Percentiles rank a stretch among this genome's conserved stretches.
Conservation (phyloP, 2,797 vertebrate genomes). For the Cirrhinus mrigala region DNA sequence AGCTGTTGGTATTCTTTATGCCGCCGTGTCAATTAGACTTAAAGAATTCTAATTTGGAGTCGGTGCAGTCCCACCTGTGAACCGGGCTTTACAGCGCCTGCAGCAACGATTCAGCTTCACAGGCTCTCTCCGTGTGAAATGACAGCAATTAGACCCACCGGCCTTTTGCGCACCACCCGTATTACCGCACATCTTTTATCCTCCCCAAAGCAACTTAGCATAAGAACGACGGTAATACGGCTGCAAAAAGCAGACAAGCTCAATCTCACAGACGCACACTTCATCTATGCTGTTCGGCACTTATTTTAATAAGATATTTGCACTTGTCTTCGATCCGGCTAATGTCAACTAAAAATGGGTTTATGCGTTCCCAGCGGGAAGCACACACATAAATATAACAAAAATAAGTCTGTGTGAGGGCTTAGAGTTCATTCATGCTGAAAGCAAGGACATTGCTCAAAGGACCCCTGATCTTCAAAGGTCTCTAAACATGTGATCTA, state of each 20-base stretch:
- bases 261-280: conserved; percentile 55
- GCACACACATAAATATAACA: conserved; percentile 48
- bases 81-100: conserved; percentile 47
- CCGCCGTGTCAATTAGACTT: conserved; percentile 60
- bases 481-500: conserved; percentile 28
- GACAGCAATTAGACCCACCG: conserved; percentile 57
- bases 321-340: conserved; percentile 45
- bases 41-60: conserved; percentile 57
- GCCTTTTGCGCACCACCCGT: conserved; percentile 46
- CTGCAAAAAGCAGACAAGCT: conserved; percentile 55
- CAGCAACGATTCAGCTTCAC: conserved; percentile 52
- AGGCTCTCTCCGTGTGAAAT: conserved; percentile 50
- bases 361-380: conserved; percentile 41
- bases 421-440: conserved; percentile 26
- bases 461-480: conserved; percentile 36
- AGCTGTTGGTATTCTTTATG: conserved; percentile 41
- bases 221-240: conserved; percentile 56
- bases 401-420: conserved; percentile 37
- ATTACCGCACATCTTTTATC: conserved; percentile 60
- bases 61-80: conserved; percentile 48
- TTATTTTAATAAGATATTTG: conserved; percentile 56
- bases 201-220: conserved; percentile 55
- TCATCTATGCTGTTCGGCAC: conserved; percentile 47
- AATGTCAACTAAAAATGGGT: conserved; percentile 54
- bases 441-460: conserved; percentile 40